A percentile compares a stretch with the other conserved stretches of the same genome.
These are phyloP conservation scores for Polydrusus tereticollis DNA, from an alignment of 2,888 invertebrate species.

Conservation along the genomic window DNA sequence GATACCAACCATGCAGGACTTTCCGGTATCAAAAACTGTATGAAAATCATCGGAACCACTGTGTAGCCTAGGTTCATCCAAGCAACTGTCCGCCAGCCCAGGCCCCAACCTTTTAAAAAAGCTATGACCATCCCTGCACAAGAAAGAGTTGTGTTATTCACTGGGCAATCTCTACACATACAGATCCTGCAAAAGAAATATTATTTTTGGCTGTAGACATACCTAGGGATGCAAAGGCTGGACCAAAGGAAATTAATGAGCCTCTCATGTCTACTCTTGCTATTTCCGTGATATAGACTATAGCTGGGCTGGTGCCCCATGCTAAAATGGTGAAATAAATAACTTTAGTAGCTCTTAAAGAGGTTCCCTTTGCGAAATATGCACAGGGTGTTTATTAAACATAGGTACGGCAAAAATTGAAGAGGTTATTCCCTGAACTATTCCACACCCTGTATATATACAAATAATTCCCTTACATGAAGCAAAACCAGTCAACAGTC, in stretches of 20 bases:
- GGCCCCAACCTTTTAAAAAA: slow-evolving; percentile 70
- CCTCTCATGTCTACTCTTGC: slow-evolving; percentile 73
- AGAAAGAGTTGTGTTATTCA: slow-evolving; percentile 39
- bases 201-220: slow-evolving; percentile 20
- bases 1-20: slow-evolving; percentile 74
- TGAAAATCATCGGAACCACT: slow-evolving; percentile 68
- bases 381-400: too few relatives aligned
- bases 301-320: slow-evolving; percentile 72
- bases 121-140: slow-evolving; percentile 71
- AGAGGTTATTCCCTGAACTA: too few relatives aligned
- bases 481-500: slow-evolving; percentile 71
- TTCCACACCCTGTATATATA: too few relatives aligned
- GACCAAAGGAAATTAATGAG: slow-evolving; percentile 72
- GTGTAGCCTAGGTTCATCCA: slow-evolving; percentile 71
- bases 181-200: neutral
- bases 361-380: too few relatives aligned
- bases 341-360: too few relatives aligned
- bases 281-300: slow-evolving; percentile 75
- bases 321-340: slow-evolving; percentile 63
- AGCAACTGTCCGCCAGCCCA: slow-evolving; percentile 71
- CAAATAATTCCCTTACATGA: slow-evolving; percentile 63
- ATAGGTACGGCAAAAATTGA: too few relatives aligned
- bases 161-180: too few relatives aligned
- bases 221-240: slow-evolving; percentile 73
- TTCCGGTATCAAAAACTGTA: slow-evolving; percentile 71